These are phyloP conservation scores for Diachrysia chrysitis DNA, from an alignment of 2,888 invertebrate genomes.

Conservation along the genomic window DNA sequence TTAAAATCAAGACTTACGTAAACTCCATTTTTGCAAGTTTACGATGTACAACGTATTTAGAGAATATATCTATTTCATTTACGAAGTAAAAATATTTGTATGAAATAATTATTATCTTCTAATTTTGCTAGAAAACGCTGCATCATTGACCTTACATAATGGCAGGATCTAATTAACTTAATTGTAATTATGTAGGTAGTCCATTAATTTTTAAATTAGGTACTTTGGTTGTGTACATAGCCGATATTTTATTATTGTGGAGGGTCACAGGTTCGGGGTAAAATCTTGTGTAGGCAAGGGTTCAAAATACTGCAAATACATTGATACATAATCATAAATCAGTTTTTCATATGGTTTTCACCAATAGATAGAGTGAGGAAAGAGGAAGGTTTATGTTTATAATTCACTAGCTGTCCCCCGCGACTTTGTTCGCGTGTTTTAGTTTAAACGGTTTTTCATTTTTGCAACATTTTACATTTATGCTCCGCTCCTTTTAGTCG, in stretches of 20 bases:
- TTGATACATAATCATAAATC: background rate
- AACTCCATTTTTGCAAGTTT: background rate
- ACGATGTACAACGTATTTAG: background rate
- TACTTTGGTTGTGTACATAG: constrained; percentile 58
- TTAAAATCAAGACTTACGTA: background rate
- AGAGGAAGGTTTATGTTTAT: no score
- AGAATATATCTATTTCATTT: background rate
- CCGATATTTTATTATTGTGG: constrained; percentile 63
- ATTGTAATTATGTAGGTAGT: constrained; percentile 48
- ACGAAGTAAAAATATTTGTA: background rate
- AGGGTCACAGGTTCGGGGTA: background rate
- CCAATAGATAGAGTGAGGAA: no score
- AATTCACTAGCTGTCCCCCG: no score
- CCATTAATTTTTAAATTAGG: constrained; percentile 53
- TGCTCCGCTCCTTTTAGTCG: no score
- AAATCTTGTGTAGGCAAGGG: background rate
- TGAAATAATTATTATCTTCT: background rate
- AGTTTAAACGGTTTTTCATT: no score
- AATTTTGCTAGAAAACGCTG: constrained; percentile 1
- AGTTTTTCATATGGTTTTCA: no score
- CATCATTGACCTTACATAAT: constrained; percentile 21
- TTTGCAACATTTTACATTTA: no score
- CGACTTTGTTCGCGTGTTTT: no score
- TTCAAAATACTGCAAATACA: background rate
- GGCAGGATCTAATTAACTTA: constrained; percentile 54